Conservation (phyloP, 1,140 invertebrate genomes). For the Drosophila bifasciata region DNA sequence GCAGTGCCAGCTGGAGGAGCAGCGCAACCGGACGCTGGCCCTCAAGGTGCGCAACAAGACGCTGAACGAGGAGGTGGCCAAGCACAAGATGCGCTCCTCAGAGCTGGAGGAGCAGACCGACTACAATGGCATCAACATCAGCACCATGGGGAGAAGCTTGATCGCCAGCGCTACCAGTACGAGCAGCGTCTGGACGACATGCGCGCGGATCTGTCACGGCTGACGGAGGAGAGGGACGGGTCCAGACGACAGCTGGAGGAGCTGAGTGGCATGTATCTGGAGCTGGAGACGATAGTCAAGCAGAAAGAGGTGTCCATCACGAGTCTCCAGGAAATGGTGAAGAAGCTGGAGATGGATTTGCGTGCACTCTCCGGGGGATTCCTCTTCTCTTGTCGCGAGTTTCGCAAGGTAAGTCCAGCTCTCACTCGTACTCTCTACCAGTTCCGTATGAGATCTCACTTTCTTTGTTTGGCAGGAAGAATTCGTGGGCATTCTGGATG, state of each 20-base stretch:
- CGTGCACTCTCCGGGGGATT: constrained; percentile 75
- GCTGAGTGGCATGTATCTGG: constrained; percentile 62
- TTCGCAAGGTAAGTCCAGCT: constrained; percentile 62
- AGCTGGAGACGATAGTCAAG: constrained; percentile 45
- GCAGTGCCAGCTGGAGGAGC: constrained; percentile 84
- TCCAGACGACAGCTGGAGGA: constrained; percentile 58
- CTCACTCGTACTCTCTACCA: not conserved
- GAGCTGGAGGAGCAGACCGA: constrained; percentile 71
- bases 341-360: constrained; percentile 72
- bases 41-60: constrained; percentile 80
- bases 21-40: constrained; percentile 65
- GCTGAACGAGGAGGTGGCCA: constrained; percentile 70
- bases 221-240: constrained; percentile 58
- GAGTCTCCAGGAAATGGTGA: constrained; percentile 48
- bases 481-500: constrained; percentile 81
- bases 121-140: constrained; percentile 59
- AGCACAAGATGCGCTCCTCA: constrained; percentile 58
- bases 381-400: constrained; percentile 77
- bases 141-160: constrained; percentile 68
- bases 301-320: constrained; percentile 50
- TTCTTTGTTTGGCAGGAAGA: constrained; percentile 55
- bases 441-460: not conserved
- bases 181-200: constrained; percentile 84
- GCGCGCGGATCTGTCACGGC: constrained; percentile 85
- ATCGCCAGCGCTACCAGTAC: constrained; percentile 63